These are phyloP conservation scores for Agriopis aurantiaria DNA, from an alignment of 2,888 invertebrate species.

Conservation along the genomic window DNA sequence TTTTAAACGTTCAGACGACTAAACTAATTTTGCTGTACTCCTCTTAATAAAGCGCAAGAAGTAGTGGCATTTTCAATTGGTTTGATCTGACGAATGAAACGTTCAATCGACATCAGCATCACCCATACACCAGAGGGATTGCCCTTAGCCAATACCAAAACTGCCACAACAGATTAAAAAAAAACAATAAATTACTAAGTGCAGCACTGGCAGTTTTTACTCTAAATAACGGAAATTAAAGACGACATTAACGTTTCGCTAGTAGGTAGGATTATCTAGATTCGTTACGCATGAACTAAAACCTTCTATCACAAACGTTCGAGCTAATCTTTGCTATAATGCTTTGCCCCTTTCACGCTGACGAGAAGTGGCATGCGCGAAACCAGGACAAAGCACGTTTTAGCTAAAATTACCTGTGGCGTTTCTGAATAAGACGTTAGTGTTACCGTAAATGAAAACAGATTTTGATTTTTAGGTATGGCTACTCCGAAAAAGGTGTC, in stretches of 20 bases:
- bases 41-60: too few relatives aligned
- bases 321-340: background rate
- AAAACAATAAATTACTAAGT: conserved; percentile 53
- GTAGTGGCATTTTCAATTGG: too few relatives aligned
- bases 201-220: conserved; percentile 60
- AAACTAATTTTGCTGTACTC: too few relatives aligned
- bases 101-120: background rate
- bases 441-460: conserved; percentile 22
- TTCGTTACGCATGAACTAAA: conserved; percentile 19
- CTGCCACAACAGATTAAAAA: conserved; percentile 51
- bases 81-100: too few relatives aligned
- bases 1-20: too few relatives aligned
- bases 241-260: conserved; percentile 30
- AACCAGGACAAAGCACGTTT: conserved; percentile 1
- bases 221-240: conserved; percentile 45
- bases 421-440: background rate
- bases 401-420: background rate
- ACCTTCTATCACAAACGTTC: background rate
- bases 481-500: conserved; percentile 6
- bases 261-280: conserved; percentile 27
- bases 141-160: conserved; percentile 55
- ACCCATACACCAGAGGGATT: conserved; percentile 12
- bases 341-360: background rate
- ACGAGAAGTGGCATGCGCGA: background rate
- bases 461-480: conserved; percentile 10